A percentile compares a stretch with the other conserved stretches of the same genome.
phyloP scores from a whole-genome alignment of 1,140 invertebrate genomes.

The Steinernema feltiae region DNA sequence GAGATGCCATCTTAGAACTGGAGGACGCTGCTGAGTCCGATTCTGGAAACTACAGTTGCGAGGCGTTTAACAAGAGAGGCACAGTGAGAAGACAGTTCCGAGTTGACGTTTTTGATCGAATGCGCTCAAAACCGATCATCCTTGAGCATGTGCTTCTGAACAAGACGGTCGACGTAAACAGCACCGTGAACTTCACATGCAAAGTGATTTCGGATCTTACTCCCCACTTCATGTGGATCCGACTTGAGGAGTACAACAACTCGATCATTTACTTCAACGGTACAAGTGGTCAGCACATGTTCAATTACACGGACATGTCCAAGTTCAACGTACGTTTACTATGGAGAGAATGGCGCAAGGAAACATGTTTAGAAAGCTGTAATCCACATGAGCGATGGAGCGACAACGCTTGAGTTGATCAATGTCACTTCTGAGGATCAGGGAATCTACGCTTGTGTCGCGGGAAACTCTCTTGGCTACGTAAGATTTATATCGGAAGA shows the following conservation, averaged over 20 bases:
- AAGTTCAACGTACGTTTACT: conserved; percentile 22
- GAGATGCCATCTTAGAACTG: conserved; percentile 52
- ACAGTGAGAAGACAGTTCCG: conserved; percentile 41
- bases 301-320: conserved; percentile 43
- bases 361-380: conserved; percentile 45
- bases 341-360: conserved; percentile 23
- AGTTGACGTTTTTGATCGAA: conserved; percentile 47
- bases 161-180: conserved; percentile 52
- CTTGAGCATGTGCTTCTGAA: conserved; percentile 46
- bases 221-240: conserved; percentile 55
- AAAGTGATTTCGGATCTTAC: conserved; percentile 53
- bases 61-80: conserved; percentile 48
- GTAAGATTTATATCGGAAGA: conserved; percentile 26
- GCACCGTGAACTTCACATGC: conserved; percentile 52
- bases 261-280: conserved; percentile 42
- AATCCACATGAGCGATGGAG: conserved; percentile 43
- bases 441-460: conserved; percentile 54
- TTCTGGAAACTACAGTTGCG: conserved; percentile 31
- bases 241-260: conserved; percentile 33
- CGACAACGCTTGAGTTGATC: conserved; percentile 41
- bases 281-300: conserved; percentile 36
- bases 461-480: conserved; percentile 52
- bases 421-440: conserved; percentile 51
- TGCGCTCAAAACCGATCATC: conserved; percentile 48
- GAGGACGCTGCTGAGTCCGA: conserved; percentile 52